Evolutionary conservation across 2,797 vertebrate genomes (phyloP).

Genomic region (Echiichthys vipera): DNA sequence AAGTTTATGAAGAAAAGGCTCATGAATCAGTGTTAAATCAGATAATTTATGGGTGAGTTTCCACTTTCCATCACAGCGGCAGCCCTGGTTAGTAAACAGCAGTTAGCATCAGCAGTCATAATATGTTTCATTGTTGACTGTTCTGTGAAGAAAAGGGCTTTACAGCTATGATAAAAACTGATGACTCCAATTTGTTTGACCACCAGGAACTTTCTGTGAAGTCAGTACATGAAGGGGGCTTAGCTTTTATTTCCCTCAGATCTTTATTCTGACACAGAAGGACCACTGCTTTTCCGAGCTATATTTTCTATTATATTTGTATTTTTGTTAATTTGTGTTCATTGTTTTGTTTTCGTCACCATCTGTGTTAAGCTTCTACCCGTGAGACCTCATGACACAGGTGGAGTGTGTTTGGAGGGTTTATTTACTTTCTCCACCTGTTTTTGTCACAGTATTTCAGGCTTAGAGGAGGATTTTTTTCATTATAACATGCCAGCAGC

Average conservation of each 20-base stretch:
- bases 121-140: no score
- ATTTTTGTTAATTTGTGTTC: background rate
- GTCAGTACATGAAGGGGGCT: no score
- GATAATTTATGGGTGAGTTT: background rate
- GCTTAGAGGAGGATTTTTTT: slow-evolving; percentile 29
- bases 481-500: slow-evolving; percentile 32
- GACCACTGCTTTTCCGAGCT: background rate
- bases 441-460: slow-evolving; percentile 30
- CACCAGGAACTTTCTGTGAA: background rate
- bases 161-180: background rate
- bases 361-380: slow-evolving; percentile 17
- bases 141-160: no score
- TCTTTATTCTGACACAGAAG: background rate
- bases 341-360: slow-evolving; percentile 29
- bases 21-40: background rate
- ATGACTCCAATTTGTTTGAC: background rate
- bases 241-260: no score
- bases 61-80: background rate
- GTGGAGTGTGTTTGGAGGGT: slow-evolving; percentile 17
- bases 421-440: slow-evolving; percentile 47
- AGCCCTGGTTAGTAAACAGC: background rate
- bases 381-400: slow-evolving; percentile 4
- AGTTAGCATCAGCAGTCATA: background rate
- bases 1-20: background rate
- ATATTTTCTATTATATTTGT: background rate